phyloP scores from a whole-genome alignment of 2,797 vertebrate genomes.

The Erethizon dorsatum region DNA sequence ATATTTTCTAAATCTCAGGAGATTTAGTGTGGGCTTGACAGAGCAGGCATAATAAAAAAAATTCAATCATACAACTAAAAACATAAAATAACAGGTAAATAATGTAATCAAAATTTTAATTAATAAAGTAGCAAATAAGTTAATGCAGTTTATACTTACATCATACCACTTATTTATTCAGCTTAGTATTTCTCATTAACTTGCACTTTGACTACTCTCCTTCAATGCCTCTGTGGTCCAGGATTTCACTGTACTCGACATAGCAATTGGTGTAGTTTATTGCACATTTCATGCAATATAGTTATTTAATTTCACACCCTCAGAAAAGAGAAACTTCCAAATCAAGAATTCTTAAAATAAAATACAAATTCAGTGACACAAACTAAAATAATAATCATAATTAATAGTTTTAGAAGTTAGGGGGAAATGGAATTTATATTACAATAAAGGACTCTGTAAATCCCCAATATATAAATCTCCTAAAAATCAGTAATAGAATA shows the following conservation, averaged over 20 bases:
- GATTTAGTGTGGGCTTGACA: background rate
- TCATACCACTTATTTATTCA: background rate
- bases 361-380: background rate
- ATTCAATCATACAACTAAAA: conserved; percentile 1
- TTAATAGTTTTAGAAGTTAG: background rate
- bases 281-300: background rate
- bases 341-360: background rate
- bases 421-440: background rate
- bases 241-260: background rate
- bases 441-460: background rate
- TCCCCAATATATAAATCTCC: background rate
- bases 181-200: background rate
- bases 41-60: background rate
- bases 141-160: background rate
- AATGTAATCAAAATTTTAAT: background rate
- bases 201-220: background rate
- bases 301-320: background rate
- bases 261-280: background rate
- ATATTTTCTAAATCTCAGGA: background rate
- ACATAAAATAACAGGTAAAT: background rate
- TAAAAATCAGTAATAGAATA: background rate
- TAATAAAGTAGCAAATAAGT: conserved; percentile 4
- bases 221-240: background rate
- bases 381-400: background rate
- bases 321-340: background rate